phyloP scores from a whole-genome alignment of 2,888 invertebrate species.

The Catonia carolina region DNA sequence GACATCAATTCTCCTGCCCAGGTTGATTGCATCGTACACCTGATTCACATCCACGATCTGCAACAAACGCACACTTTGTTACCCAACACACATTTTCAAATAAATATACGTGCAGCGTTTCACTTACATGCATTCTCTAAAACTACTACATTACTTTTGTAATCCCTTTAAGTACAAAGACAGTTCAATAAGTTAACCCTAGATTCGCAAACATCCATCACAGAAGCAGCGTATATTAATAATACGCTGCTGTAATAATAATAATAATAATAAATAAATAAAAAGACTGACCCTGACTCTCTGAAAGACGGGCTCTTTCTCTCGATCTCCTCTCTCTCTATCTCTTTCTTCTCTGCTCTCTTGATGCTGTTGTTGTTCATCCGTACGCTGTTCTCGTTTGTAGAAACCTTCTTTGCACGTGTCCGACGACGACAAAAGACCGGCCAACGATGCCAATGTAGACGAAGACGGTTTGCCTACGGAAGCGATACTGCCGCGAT shows the following conservation, averaged over 20 bases:
- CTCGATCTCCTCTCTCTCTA: slow-evolving; percentile 39
- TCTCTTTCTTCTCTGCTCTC: neutral
- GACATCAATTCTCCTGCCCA: slow-evolving; percentile 86
- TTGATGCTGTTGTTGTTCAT: neutral
- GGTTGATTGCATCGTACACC: slow-evolving; percentile 86
- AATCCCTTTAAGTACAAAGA: neutral
- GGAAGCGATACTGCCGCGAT: slow-evolving; percentile 63
- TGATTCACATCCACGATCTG: slow-evolving; percentile 54
- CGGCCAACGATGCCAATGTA: slow-evolving; percentile 75
- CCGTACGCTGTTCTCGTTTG: slow-evolving; percentile 15
- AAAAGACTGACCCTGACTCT: slow-evolving; percentile 49
- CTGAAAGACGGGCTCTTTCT: slow-evolving; percentile 47
- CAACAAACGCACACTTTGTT: slow-evolving; percentile 14
- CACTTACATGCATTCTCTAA: no score
- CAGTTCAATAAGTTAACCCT: no score
- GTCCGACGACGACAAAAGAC: slow-evolving; percentile 37
- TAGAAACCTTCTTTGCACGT: slow-evolving; percentile 21
- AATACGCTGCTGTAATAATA: neutral
- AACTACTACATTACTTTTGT: neutral
- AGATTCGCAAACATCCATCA: neutral
- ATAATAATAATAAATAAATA: no score
- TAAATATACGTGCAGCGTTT: no score
- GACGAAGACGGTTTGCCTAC: slow-evolving; percentile 80
- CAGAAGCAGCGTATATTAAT: neutral
- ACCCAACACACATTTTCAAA: neutral